Conservation (phyloP, 2,797 vertebrate genomes). For the Pantherophis vulpinus region DNA sequence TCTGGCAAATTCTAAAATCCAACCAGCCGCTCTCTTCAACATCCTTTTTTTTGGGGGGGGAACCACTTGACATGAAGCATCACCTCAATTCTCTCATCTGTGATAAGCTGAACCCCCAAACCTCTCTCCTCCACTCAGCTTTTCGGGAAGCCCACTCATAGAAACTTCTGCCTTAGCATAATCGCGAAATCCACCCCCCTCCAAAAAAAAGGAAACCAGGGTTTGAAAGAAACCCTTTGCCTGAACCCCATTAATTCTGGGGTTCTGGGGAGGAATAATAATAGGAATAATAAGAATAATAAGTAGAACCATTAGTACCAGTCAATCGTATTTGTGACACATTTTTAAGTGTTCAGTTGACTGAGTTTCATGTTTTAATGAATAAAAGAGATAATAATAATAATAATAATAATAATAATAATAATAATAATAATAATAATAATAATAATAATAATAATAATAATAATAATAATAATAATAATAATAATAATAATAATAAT, state of each 20-base stretch:
- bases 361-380: too few relatives aligned
- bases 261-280: too few relatives aligned
- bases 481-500: neutral
- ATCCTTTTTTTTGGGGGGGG: neutral
- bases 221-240: neutral
- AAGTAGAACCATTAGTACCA: too few relatives aligned
- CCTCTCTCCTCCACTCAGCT: neutral
- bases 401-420: too few relatives aligned
- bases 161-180: neutral
- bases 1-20: too few relatives aligned
- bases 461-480: too few relatives aligned
- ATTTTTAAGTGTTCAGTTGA: too few relatives aligned
- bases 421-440: too few relatives aligned
- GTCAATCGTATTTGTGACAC: too few relatives aligned
- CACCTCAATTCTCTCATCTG: neutral
- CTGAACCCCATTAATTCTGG: neutral
- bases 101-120: neutral
- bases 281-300: neutral
- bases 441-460: neutral
- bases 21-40: neutral
- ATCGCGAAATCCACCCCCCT: neutral
- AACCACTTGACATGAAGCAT: neutral
- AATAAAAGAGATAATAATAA: too few relatives aligned
- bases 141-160: neutral
- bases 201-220: neutral